Base-by-base conservation (phyloP, 1,140 invertebrate genomes). In the Dreissena rostriformis region DNA sequence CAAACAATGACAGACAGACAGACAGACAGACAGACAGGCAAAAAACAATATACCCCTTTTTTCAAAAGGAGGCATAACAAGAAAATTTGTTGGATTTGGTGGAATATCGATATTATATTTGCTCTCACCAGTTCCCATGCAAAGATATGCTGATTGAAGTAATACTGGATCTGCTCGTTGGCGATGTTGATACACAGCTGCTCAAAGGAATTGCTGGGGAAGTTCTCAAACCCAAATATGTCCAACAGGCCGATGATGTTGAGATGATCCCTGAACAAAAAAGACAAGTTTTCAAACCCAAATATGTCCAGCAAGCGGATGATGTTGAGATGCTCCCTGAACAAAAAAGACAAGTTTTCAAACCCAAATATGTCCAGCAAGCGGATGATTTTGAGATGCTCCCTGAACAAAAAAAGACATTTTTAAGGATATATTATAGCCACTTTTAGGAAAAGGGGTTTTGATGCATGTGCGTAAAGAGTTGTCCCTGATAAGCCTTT, bases 131-230 rank as follows among this genome's bases (percentile, higher is more conserved):
- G 77, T 85, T 92, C 92, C 91, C 91, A 92, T 19, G 90, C 91
- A 88, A 97, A 97, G 67, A 97, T 96, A 90, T 97, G 96, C 89
- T 98, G 97, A 94, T 99, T 99, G 93, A 99, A 99, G 93, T 99
- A 99, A 92, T 98, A 97, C 94, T 99, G 98, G 57, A 99, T 94
- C 93, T 98, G 97, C 94, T 99, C 98, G 93, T 98, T 99, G 10
- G 97, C 98, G 92, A 98, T 98, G 94, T 99, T 99, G 78, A 99
- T 98, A 93, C 97, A 98, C 86, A 97, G 94, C 90, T 97, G 97
- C 92, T 97, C 97, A 93, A 97, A 97, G 0, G 96, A 97, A 91
- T 97, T 97, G 51, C 94, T 95, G 0, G 95, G 93, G 89, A 97
- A 97, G 93, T 97, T 97, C 93, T 97, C 97, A 93, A 97, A 97